A percentile compares a stretch with the other conserved stretches of the same genome.
Evolutionary conservation across 2,888 invertebrate species (phyloP).

Genomic region (Tigriopus californicus): DNA sequence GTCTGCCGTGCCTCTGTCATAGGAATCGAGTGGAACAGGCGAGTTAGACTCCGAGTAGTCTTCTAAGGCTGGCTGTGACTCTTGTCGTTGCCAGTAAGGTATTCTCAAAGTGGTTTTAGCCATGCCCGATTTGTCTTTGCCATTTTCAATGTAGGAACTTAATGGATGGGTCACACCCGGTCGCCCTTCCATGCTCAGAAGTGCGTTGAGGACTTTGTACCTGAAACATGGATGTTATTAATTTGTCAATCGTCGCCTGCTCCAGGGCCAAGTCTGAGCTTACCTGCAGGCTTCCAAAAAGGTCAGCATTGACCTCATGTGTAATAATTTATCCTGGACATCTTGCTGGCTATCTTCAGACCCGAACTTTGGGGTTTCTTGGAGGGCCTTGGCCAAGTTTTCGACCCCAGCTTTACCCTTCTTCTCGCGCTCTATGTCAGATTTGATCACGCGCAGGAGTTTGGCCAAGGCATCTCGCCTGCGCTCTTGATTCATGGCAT

Average conservation of each 20-base stretch:
- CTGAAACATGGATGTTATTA: slow-evolving; percentile 23
- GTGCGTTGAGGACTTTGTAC: slow-evolving; percentile 62
- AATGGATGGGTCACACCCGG: slow-evolving; percentile 59
- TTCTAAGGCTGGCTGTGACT: background rate
- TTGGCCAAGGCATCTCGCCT: slow-evolving; percentile 69
- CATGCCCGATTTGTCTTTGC: slow-evolving; percentile 71
- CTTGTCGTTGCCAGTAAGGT: slow-evolving; percentile 2
- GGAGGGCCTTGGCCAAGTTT: slow-evolving; percentile 67
- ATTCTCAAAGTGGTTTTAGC: slow-evolving; percentile 52
- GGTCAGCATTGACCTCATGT: slow-evolving; percentile 82
- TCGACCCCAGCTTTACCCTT: slow-evolving; percentile 75
- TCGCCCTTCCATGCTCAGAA: slow-evolving; percentile 57
- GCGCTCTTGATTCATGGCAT: slow-evolving; percentile 78
- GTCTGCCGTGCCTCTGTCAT: slow-evolving; percentile 54
- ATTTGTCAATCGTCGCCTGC: background rate
- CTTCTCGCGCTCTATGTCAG: slow-evolving; percentile 70
- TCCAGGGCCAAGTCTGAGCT: background rate
- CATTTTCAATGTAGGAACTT: slow-evolving; percentile 63
- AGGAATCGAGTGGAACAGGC: slow-evolving; percentile 37
- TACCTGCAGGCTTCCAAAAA: slow-evolving; percentile 72
- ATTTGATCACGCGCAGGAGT: slow-evolving; percentile 61
- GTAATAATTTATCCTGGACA: slow-evolving; percentile 61
- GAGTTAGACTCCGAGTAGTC: background rate
- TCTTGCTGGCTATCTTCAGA: slow-evolving; percentile 75
- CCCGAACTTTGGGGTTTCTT: slow-evolving; percentile 64